Base-by-base conservation (phyloP, 2,797 vertebrate genomes). In the Pseudomugil gertrudae region DNA sequence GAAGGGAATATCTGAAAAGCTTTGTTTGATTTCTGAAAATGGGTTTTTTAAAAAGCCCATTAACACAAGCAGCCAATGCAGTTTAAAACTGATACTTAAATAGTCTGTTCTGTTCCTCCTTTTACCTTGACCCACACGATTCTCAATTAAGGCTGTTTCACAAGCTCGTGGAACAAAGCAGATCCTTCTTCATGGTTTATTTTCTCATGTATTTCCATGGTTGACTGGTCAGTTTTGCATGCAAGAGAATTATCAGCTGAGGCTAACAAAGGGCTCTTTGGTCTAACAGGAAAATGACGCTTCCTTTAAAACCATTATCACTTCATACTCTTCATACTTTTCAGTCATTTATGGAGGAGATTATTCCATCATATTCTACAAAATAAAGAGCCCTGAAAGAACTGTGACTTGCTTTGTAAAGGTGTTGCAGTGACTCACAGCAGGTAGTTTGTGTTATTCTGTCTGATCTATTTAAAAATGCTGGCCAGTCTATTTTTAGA, bases 171-270 rank as follows among this genome's bases (percentile, higher is more conserved):
- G 14, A 45, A 53, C 36, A 43, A 27, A 15, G 38, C 51, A 11
- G 26, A 21, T 57, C 54, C 9, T 29, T 10, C 30, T 43, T 57
- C 30, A 10, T 58, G 61, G n/a, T 57, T 69, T 57, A 6, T 40
- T 56, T 2, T 40, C 47, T 30, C 14, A 32, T 26, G 26, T 27
- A 36, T 74, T 79, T 67, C 45, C 59, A 67, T 29, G 19, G 43
- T 32, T 32, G 60, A 57, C 59, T 40, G 48, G 57, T 71, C 62
- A 69, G 32, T 53, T 92, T 92, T 93, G 83, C 88, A 90, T 91
- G 59, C 72, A 13, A 51, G 54, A 69, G 15, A 47, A 56, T 69
- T 29, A 66, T 80, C 57, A 82, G 48, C 72, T 7, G 54, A 50
- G 23, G 66, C 53, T 23, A 68, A 86, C 84, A 90, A 79, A 76